These are phyloP conservation scores for Ostrea denselamellosa DNA, from an alignment of 1,140 invertebrate species.

Conservation along the genomic window DNA sequence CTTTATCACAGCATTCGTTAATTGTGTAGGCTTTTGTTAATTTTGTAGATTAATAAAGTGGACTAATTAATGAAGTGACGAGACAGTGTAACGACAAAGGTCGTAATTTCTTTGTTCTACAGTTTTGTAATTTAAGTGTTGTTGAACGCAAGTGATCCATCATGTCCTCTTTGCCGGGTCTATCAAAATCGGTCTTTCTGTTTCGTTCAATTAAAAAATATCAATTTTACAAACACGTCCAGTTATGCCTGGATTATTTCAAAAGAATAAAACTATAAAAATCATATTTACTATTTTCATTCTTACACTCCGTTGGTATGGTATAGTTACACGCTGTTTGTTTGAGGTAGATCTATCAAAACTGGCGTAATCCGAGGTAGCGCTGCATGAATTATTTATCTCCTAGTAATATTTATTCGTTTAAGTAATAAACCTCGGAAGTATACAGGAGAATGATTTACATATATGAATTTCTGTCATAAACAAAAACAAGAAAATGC, in stretches of 20 bases:
- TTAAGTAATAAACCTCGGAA: background rate
- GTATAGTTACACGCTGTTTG: background rate
- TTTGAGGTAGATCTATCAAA: background rate
- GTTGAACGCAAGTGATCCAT: conserved; percentile 11
- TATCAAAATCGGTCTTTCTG: background rate
- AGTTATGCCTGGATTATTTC: background rate
- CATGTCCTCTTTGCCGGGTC: background rate
- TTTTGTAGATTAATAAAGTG: conserved; percentile 11
- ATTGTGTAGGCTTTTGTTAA: background rate
- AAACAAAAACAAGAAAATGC: background rate
- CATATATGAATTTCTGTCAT: background rate
- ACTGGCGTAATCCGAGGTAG: background rate
- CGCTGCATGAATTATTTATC: background rate
- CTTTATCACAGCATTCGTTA: background rate
- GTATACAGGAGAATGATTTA: background rate
- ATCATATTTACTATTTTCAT: no score
- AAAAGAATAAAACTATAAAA: background rate
- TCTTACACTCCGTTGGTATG: no score
- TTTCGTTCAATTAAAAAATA: background rate
- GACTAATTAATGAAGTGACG: conserved; percentile 15
- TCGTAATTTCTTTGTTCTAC: background rate
- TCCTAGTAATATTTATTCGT: background rate
- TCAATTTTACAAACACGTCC: background rate
- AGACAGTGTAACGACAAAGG: background rate
- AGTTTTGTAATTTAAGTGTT: background rate